Evolutionary conservation across 53 echinoderm and acorn worm species (phyloP).

Genomic region (Echinometra lucunter): DNA sequence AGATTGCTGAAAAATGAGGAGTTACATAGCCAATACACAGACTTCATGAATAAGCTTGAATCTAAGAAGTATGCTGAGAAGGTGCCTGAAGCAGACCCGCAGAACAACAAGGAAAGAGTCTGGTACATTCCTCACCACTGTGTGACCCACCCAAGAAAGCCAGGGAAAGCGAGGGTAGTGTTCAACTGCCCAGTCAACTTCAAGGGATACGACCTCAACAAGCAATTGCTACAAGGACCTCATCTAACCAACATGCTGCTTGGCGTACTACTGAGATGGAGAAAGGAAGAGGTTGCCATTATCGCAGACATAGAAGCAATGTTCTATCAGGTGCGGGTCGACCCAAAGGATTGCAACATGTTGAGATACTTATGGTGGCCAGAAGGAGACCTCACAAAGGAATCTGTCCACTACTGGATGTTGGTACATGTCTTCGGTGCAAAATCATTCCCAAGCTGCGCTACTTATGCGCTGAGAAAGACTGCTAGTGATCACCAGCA

Average conservation of each 20-base stretch:
- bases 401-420: constrained; percentile 71
- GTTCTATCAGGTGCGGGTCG: constrained; percentile 57
- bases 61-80: not conserved
- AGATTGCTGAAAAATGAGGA: not conserved
- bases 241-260: constrained; percentile 53
- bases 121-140: not conserved
- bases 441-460: constrained; percentile 77
- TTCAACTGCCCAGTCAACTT: too few relatives aligned
- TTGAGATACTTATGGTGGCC: constrained; percentile 66
- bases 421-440: constrained; percentile 79
- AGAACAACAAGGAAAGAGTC: not conserved
- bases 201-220: not conserved
- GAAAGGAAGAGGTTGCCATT: constrained; percentile 59
- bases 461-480: constrained; percentile 74
- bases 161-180: not conserved
- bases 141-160: not conserved
- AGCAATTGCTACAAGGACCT: constrained; percentile 45
- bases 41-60: not conserved
- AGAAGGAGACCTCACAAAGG: constrained; percentile 47
- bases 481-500: constrained; percentile 66
- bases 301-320: constrained; percentile 58
- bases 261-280: constrained; percentile 66
- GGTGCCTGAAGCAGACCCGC: too few relatives aligned
- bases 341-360: constrained; percentile 27
- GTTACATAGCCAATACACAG: not conserved